Evolutionary conservation across 1,140 invertebrate genomes (phyloP).

Genomic region (Drosophila watanabei): DNA sequence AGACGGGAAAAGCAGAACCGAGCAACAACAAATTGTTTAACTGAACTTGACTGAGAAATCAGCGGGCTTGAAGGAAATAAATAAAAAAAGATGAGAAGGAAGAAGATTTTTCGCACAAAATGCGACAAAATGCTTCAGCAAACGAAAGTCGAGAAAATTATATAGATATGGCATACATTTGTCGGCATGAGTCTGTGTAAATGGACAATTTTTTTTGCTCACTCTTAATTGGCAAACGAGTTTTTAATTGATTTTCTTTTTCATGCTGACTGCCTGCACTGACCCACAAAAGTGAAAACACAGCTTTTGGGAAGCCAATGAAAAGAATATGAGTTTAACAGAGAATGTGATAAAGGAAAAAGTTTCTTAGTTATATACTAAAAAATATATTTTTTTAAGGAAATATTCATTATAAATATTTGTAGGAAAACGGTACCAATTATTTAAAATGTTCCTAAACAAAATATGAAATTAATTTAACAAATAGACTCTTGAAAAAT

Average conservation of each 20-base stretch:
- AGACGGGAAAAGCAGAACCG: constrained; percentile 46
- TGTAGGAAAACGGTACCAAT: not conserved
- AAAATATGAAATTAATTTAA: not conserved
- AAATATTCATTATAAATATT: not conserved
- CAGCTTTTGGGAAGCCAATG: not conserved
- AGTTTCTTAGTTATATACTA: not conserved
- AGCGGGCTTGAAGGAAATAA: constrained; percentile 19
- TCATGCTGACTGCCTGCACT: constrained; percentile 17
- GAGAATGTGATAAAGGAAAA: not conserved
- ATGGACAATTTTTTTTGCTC: constrained; percentile 14
- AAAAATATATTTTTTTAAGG: not conserved
- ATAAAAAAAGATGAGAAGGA: not conserved
- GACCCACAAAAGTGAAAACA: constrained; percentile 52
- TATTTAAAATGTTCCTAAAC: not conserved
- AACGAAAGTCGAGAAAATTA: constrained; percentile 41
- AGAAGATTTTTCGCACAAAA: constrained; percentile 48
- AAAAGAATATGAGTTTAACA: not conserved
- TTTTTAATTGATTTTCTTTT: constrained; percentile 65
- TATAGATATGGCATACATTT: constrained; percentile 35
- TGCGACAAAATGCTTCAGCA: constrained; percentile 41
- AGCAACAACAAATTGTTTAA: constrained; percentile 76
- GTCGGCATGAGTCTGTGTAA: not conserved
- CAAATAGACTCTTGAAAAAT: not conserved
- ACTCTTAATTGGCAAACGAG: constrained; percentile 42
- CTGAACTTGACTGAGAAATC: constrained; percentile 85